Evolutionary conservation across 2,797 vertebrate species (phyloP), one percentile per base, ranked within the genome.

Genomic region (Periparus ater): DNA sequence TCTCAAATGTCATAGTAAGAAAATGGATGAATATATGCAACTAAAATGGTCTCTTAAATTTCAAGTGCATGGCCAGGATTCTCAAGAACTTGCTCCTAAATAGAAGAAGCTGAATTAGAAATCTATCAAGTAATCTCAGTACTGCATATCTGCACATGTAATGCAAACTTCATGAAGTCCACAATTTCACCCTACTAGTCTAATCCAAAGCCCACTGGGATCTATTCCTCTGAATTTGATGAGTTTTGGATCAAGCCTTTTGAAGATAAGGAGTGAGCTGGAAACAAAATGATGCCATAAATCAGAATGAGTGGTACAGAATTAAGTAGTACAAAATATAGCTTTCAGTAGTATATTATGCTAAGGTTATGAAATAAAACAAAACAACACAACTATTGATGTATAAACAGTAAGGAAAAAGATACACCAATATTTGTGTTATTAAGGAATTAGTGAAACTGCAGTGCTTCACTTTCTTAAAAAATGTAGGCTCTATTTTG

Each of bases 1-100:
- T 97, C 97, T 97, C 93, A 96, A 95, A 97, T 97, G 92, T 95
- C 97, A 96, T 97, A 93, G 93, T 94, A 96, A 96, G 94, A 96
- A 96, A 97, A 95, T 94, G 92, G 95, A 97, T 94, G 90, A 95
- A 96, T 86, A 91, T 79, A 81, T 91, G 80, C 85, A 87, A 89
- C 83, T 95, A 90, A 96, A 95, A 95, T 70, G 87, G 88, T 96
- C 79, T 97, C 96, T 94, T 92, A 89, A 68, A 88, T 93, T 95
- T 95, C 96, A 94, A 96, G 96, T 95, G 91, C 70, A 75, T 83
- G 82, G 73, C 66, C 93, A 91, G 91, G 78, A 95, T 91, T 93
- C 95, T 96, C 88, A 85, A 96, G 88, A 96, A 95, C 80, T 93
- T 94, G 82, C 32, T 94, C 13, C 90, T 88, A 96, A 88, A 82